phyloP scores from a whole-genome alignment of 2,888 invertebrate species.

The Taphrorychus bicolor region DNA sequence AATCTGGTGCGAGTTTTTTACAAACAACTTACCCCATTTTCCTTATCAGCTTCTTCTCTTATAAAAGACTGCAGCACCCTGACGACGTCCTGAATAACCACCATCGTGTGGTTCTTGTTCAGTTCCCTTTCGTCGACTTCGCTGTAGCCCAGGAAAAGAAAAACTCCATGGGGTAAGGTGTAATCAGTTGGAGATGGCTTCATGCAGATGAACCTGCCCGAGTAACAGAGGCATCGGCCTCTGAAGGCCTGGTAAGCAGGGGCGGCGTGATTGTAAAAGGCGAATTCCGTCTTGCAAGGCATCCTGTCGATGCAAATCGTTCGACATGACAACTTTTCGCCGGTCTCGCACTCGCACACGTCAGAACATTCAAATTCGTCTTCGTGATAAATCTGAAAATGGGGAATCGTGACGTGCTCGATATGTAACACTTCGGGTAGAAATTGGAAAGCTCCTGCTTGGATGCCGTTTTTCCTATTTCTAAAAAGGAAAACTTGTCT shows the following conservation, averaged over 20 bases:
- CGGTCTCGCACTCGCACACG: slow-evolving; percentile 84
- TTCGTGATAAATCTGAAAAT: slow-evolving; percentile 76
- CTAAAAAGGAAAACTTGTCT: slow-evolving; percentile 6
- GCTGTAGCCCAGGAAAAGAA: slow-evolving; percentile 88
- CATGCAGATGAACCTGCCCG: slow-evolving; percentile 92
- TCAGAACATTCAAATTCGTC: slow-evolving; percentile 91
- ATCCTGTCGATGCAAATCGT: slow-evolving; percentile 88
- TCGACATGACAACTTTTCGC: slow-evolving; percentile 81
- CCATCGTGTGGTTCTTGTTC: slow-evolving; percentile 76
- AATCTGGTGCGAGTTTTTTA: neutral
- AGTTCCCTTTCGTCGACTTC: slow-evolving; percentile 83
- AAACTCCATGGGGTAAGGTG: slow-evolving; percentile 83
- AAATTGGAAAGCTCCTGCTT: slow-evolving; percentile 1
- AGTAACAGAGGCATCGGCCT: slow-evolving; percentile 83
- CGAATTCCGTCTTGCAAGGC: slow-evolving; percentile 86
- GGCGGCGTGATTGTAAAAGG: slow-evolving; percentile 89
- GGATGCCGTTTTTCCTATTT: slow-evolving; percentile 1
- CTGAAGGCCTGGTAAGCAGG: slow-evolving; percentile 90
- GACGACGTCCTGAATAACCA: slow-evolving; percentile 85
- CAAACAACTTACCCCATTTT: slow-evolving; percentile 68
- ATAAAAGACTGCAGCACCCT: slow-evolving; percentile 82
- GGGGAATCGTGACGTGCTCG: slow-evolving; percentile 3
- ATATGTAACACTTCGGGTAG: slow-evolving; percentile 13
- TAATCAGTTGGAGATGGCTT: slow-evolving; percentile 80
- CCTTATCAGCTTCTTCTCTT: slow-evolving; percentile 66